A percentile compares a stretch with the other conserved stretches of the same genome.
Evolutionary conservation across 2,113 vertebrate genomes (phyloP).

Genomic region (Colinus virginianus): DNA sequence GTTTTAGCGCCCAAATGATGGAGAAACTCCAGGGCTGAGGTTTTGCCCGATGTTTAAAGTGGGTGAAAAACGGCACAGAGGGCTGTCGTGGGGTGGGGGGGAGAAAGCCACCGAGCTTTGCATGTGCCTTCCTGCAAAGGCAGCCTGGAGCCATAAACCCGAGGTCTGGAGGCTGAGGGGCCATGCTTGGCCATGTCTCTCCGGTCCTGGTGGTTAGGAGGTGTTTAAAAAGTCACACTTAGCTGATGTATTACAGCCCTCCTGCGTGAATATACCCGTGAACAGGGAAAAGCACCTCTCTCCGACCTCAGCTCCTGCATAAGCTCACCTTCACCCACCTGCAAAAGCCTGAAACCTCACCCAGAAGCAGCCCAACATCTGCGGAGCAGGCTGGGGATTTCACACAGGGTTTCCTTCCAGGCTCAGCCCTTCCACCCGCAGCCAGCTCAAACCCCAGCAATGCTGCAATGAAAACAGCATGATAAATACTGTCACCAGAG

Average conservation of each 20-base stretch:
- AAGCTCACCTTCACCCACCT: neutral
- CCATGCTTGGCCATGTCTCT: neutral
- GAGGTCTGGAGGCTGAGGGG: neutral
- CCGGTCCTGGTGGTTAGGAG: neutral
- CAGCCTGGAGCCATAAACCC: neutral
- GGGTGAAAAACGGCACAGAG: neutral
- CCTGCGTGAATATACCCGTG: neutral
- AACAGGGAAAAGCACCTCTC: neutral
- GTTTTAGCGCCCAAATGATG: neutral
- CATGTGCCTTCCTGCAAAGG: neutral
- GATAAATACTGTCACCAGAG: conserved; percentile 49
- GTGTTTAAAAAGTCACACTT: neutral
- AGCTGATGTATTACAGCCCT: neutral
- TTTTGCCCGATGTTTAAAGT: neutral
- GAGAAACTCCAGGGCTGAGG: neutral
- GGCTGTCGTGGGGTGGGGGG: neutral
- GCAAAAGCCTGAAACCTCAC: neutral
- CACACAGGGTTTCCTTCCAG: neutral
- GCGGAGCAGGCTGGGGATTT: neutral
- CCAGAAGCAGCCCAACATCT: neutral
- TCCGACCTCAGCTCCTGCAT: neutral
- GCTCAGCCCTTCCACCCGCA: neutral
- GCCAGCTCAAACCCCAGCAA: conserved; percentile 17
- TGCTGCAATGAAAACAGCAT: neutral
- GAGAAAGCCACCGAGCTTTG: neutral